These are phyloP conservation scores for Epinephelus fuscoguttatus DNA, from an alignment of 2,113 vertebrate species.

Conservation along the genomic window DNA sequence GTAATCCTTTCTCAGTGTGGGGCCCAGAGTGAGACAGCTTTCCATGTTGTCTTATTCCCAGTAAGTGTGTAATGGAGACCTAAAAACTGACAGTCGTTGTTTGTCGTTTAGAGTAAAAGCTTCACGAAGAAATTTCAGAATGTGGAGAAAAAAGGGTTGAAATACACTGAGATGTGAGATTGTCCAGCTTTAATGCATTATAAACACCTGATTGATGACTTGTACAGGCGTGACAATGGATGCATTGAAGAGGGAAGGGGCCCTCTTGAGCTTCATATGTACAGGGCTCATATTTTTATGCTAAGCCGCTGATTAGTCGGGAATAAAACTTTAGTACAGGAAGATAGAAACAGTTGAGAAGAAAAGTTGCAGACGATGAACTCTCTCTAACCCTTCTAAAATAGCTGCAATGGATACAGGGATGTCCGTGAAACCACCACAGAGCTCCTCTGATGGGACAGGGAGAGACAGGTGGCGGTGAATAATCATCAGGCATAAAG, in stretches of 20 bases:
- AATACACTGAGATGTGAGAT: background rate
- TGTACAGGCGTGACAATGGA: too few species aligned
- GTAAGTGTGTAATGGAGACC: background rate
- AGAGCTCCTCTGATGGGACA: conserved; percentile 42
- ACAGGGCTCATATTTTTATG: background rate
- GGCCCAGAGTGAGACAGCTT: background rate
- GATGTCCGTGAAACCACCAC: conserved; percentile 7
- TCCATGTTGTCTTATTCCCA: background rate
- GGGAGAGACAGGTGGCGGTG: conserved; percentile 78
- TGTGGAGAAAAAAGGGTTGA: background rate
- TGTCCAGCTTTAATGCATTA: background rate
- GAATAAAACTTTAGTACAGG: background rate
- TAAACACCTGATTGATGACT: background rate
- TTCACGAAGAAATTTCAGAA: background rate
- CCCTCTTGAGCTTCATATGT: background rate
- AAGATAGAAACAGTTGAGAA: background rate
- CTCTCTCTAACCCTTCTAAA: conserved; percentile 54
- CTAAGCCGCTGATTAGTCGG: background rate
- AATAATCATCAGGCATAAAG: conserved; percentile 78
- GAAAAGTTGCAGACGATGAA: conserved; percentile 49
- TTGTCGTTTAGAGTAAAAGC: background rate
- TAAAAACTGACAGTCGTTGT: background rate
- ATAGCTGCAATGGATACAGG: background rate
- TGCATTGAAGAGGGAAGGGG: too few species aligned
- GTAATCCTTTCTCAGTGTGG: background rate